phyloP scores from a whole-genome alignment of 2,113 vertebrate species.

The Acrocephalus arundinaceus region DNA sequence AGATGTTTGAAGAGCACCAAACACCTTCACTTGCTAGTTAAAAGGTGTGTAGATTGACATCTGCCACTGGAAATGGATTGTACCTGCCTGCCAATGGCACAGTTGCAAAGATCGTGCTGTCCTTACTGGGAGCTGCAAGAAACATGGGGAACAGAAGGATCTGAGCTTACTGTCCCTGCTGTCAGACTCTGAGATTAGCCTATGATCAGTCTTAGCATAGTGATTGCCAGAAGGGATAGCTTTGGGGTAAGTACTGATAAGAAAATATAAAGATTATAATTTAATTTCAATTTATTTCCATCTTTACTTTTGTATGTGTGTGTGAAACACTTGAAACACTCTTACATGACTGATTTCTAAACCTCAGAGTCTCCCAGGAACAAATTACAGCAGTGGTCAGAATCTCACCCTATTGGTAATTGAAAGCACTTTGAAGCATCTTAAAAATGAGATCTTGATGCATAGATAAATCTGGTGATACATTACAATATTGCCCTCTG shows the following conservation, averaged over 20 bases:
- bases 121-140: background rate
- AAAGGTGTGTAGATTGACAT: background rate
- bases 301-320: background rate
- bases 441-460: slow-evolving; percentile 64
- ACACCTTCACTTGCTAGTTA: background rate
- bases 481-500: slow-evolving; percentile 37
- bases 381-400: slow-evolving; percentile 26
- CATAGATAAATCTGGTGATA: slow-evolving; percentile 42
- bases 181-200: background rate
- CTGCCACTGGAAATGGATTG: background rate
- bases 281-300: slow-evolving; percentile 36
- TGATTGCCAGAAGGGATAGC: background rate
- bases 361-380: background rate
- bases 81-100: rapidly evolving
- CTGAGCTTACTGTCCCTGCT: background rate
- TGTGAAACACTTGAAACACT: background rate
- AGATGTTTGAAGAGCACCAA: background rate
- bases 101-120: background rate
- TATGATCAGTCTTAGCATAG: background rate
- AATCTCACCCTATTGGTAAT: slow-evolving; percentile 38
- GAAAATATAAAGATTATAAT: background rate
- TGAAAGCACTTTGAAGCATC: slow-evolving; percentile 50
- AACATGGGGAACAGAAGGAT: background rate
- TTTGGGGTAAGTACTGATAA: background rate
- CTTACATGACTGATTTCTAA: slow-evolving; percentile 16